A percentile compares a stretch with the other conserved stretches of the same genome.
Conservation (phyloP, 1,140 invertebrate genomes). For the Monochamus saltuarius region DNA sequence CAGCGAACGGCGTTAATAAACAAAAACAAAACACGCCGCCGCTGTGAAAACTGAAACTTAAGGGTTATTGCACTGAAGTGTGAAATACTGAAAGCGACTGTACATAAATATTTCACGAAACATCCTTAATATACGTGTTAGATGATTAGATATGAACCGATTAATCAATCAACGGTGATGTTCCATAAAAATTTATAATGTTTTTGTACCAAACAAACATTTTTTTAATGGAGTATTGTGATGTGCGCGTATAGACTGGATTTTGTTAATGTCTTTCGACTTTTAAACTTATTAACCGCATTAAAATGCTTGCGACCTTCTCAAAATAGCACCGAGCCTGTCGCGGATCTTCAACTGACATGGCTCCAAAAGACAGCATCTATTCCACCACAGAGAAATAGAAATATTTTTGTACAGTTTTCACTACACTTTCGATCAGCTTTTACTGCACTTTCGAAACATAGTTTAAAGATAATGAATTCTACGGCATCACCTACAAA, state of each 20-base stretch:
- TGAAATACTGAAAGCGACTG: constrained; percentile 22
- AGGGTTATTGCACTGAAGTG: constrained; percentile 26
- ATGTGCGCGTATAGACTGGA: constrained; percentile 1
- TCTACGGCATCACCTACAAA: too few relatives aligned
- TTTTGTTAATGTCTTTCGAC: background rate
- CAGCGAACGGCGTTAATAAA: too few relatives aligned
- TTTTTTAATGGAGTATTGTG: constrained; percentile 17
- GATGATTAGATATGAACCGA: constrained; percentile 28
- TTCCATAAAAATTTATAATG: constrained; percentile 18
- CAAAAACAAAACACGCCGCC: too few relatives aligned
- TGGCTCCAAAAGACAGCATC: constrained; percentile 16
- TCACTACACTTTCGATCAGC: too few relatives aligned
- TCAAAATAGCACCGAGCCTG: constrained; percentile 22
- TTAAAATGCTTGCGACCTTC: constrained; percentile 27
- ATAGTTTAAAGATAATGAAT: too few relatives aligned
- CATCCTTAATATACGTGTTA: constrained; percentile 18
- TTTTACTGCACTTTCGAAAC: too few relatives aligned
- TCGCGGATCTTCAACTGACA: constrained; percentile 15
- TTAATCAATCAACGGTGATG: constrained; percentile 23
- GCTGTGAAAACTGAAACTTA: too few relatives aligned
- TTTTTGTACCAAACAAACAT: constrained; percentile 26
- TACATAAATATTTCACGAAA: constrained; percentile 26
- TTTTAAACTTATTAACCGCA: constrained; percentile 17
- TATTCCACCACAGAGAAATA: constrained; percentile 15
- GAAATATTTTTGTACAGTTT: too few relatives aligned